Evolutionary conservation across 92 coral and sea anemone genomes (phyloP), one percentile per base, ranked within the genome.

Genomic region (Nematostella vectensis): DNA sequence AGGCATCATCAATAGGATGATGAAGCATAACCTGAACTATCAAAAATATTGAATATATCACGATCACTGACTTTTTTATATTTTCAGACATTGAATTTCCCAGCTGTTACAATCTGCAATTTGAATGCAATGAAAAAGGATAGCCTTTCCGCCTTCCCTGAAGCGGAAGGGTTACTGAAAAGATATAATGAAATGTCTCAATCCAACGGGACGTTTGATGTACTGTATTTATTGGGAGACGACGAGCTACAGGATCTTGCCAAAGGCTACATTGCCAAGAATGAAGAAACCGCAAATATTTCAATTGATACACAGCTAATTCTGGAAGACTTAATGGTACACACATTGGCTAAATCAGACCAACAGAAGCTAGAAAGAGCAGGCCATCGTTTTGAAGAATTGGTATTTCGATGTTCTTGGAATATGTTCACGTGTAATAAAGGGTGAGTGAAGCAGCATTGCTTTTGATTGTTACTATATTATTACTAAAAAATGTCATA

Each of bases 31-130:
- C n/a, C n/a, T n/a, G n/a, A n/a, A n/a, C n/a, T n/a, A n/a, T n/a
- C n/a, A n/a, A n/a, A n/a, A n/a, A n/a, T n/a, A n/a, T n/a, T n/a
- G n/a, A n/a, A n/a, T n/a, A n/a, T n/a, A n/a, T n/a, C n/a, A n/a
- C n/a, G n/a, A n/a, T n/a, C n/a, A n/a, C n/a, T n/a, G n/a, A n/a
- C n/a, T n/a, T n/a, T n/a, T n/a, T 4, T 21, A 40, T 12, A 25
- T 22, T 1, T 20, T 31, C 50, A 89, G 97, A 79, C 71, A 13
- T 70, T 78, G 56, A 54, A 31, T n/a, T 89, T 89, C 33, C 97
- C 97, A 2, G 66, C 95, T 20, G 91, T 89, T 9, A 89, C 97
- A 3, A 30, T 89, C 2, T 89, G 97, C 57, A 89, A 89, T 49
- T 66, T 89, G n/a, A 89, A 89, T 77, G 81, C 66, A 47, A 59